Conservation (phyloP, 2,113 vertebrate species). For the Epinephelus cyanopodus region DNA sequence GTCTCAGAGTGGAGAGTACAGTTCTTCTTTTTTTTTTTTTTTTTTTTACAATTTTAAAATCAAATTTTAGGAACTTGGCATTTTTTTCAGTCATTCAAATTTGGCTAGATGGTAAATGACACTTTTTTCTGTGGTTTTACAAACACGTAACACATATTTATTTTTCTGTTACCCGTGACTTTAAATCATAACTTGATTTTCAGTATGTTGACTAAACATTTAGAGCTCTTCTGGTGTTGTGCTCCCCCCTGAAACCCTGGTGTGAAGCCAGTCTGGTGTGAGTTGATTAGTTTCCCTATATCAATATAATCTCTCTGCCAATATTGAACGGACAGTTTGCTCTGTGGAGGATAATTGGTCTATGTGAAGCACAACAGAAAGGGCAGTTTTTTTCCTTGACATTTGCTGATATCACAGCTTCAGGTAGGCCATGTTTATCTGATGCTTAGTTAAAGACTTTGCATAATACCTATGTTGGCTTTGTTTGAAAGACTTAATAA, state of each 20-base stretch:
- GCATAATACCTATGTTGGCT: background rate
- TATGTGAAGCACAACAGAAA: background rate
- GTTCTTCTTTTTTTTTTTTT: no score
- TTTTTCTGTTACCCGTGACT: no score
- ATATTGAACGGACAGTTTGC: conserved; percentile 20
- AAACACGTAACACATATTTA: no score
- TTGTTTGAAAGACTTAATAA: background rate
- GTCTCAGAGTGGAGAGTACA: no score
- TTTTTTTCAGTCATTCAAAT: no score
- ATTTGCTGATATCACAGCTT: conserved; percentile 12
- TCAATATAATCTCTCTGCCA: conserved; percentile 16
- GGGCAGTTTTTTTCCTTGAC: background rate
- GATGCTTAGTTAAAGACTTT: background rate
- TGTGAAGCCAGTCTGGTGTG: conserved; percentile 5
- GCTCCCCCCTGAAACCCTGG: background rate
- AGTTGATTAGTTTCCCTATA: conserved; percentile 11
- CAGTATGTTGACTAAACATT: background rate
- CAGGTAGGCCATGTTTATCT: background rate
- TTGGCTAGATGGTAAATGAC: no score
- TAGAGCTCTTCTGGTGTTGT: background rate
- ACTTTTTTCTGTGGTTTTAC: no score
- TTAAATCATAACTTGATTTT: background rate
- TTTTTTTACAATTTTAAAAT: no score
- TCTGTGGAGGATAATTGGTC: conserved; percentile 4
- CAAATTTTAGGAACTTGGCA: no score